These are phyloP conservation scores for Diachasmimorpha longicaudata DNA, from an alignment of 1,140 invertebrate genomes.

Conservation along the genomic window DNA sequence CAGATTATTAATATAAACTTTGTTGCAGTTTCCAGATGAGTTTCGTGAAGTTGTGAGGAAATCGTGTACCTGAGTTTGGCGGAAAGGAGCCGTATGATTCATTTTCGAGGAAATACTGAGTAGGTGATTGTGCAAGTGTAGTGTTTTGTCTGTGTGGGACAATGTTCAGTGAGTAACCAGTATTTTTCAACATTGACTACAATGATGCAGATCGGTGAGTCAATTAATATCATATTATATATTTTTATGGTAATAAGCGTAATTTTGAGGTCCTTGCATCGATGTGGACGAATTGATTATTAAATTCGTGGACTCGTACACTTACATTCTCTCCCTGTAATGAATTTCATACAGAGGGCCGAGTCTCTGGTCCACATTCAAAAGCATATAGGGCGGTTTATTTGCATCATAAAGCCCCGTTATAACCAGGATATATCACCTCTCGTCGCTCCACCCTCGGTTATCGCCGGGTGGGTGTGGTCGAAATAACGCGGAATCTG, in stretches of 20 bases:
- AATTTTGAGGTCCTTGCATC: neutral
- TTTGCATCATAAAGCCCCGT: constrained; percentile 46
- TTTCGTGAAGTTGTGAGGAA: neutral
- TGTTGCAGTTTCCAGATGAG: constrained; percentile 11
- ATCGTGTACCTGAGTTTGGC: neutral
- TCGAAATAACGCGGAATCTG: constrained; percentile 32
- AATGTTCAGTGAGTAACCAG: too few relatives aligned
- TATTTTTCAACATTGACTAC: too few relatives aligned
- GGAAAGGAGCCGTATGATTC: too few relatives aligned
- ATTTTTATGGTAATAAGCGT: too few relatives aligned
- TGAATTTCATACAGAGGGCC: neutral
- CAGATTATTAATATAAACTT: constrained; percentile 24
- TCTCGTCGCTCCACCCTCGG: constrained; percentile 32
- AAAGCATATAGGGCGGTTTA: constrained; percentile 32
- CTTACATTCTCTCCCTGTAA: neutral
- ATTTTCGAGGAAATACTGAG: too few relatives aligned
- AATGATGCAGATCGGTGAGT: too few relatives aligned
- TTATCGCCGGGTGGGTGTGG: constrained; percentile 34
- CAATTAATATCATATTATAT: too few relatives aligned
- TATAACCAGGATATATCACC: constrained; percentile 26
- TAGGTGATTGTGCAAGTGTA: too few relatives aligned
- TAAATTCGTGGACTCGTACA: neutral
- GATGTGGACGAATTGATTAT: neutral
- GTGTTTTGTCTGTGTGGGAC: too few relatives aligned
- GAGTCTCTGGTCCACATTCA: neutral